These are phyloP conservation scores for Hippocampus kuda DNA, from an alignment of 2,797 vertebrate species.

Conservation along the genomic window DNA sequence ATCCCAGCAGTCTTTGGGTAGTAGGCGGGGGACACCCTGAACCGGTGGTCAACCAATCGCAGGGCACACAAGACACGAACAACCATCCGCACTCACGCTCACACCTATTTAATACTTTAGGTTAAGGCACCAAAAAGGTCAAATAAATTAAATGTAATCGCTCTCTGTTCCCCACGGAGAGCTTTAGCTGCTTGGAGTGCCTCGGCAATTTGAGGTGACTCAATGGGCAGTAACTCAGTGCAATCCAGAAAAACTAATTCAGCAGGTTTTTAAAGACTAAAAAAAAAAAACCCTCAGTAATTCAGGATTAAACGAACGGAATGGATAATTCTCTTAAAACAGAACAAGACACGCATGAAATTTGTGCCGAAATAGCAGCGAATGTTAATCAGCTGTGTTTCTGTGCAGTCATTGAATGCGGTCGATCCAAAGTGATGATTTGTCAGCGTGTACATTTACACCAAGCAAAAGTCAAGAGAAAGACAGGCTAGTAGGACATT, in stretches of 20 bases:
- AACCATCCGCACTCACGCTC: too few relatives aligned
- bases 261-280: not conserved
- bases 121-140: constrained; percentile 66
- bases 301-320: not conserved
- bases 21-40: too few relatives aligned
- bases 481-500: constrained; percentile 24
- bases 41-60: too few relatives aligned
- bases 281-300: not conserved
- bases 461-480: constrained; percentile 43
- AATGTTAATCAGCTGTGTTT: constrained; percentile 29
- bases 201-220: constrained; percentile 43
- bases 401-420: constrained; percentile 19
- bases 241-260: constrained; percentile 13
- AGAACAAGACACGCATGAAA: constrained; percentile 5
- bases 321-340: not conserved
- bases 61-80: too few relatives aligned
- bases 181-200: constrained; percentile 30
- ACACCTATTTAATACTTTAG: constrained; percentile 28
- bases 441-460: constrained; percentile 46
- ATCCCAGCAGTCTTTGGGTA: too few relatives aligned
- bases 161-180: constrained; percentile 29
- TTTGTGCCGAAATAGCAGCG: constrained; percentile 14
- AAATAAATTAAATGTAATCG: constrained; percentile 32
- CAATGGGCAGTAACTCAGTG: constrained; percentile 3
- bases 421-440: constrained; percentile 5